These are phyloP conservation scores for Prosopocoilus inquinatus DNA, from an alignment of 2,888 invertebrate genomes.

Conservation along the genomic window DNA sequence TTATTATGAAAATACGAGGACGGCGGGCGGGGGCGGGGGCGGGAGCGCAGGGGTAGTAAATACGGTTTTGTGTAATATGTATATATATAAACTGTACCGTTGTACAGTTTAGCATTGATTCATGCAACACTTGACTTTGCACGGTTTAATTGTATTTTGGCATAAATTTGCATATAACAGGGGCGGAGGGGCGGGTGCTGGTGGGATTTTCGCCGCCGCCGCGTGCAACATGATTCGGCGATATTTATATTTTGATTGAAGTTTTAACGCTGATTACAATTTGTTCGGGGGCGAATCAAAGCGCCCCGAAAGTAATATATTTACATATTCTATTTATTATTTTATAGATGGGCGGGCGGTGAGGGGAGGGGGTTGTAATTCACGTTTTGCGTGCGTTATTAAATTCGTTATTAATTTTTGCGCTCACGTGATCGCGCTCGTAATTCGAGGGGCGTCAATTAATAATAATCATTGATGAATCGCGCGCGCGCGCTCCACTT, in stretches of 20 bases:
- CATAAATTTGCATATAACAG: too few species aligned
- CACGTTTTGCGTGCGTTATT: background rate
- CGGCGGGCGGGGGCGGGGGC: too few species aligned
- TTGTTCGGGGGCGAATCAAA: background rate
- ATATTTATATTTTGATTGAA: background rate
- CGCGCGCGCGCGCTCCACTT: background rate
- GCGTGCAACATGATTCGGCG: too few species aligned
- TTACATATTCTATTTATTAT: constrained; percentile 5
- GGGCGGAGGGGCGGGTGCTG: too few species aligned
- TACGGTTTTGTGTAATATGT: too few species aligned
- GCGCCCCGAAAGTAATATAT: background rate
- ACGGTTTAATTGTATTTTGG: too few species aligned
- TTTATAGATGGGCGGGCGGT: background rate
- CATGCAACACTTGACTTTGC: too few species aligned
- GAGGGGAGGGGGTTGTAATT: background rate
- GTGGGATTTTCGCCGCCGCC: too few species aligned
- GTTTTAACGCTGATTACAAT: constrained; percentile 2
- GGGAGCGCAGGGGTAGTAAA: too few species aligned
- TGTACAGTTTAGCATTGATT: too few species aligned
- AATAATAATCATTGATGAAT: background rate
- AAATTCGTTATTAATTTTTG: constrained; percentile 4
- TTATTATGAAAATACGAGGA: too few species aligned
- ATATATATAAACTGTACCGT: too few species aligned
- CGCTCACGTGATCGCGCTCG: background rate
- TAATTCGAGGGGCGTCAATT: background rate